phyloP scores from a whole-genome alignment of 2,113 vertebrate genomes.

The Chiloscyllium plagiosum region DNA sequence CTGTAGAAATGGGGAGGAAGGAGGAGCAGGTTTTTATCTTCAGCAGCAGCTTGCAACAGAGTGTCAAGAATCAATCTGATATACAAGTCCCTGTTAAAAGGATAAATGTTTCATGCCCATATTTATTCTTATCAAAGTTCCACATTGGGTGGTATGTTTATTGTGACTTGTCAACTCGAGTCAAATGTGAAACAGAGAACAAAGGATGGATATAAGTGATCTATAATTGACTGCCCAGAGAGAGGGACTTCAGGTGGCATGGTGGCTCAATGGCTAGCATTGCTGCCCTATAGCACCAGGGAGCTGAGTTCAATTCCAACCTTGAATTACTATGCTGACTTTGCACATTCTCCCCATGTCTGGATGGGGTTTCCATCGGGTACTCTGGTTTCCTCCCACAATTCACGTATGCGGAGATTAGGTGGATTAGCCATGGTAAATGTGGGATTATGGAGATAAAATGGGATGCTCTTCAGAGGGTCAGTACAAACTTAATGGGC shows the following conservation, averaged over 20 bases:
- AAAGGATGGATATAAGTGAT: neutral
- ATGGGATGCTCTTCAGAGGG: too few species aligned
- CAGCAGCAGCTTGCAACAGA: neutral
- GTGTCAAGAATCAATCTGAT: conserved; percentile 6
- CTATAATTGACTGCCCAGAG: neutral
- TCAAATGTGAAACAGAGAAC: neutral
- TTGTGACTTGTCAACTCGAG: neutral
- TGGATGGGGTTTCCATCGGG: too few species aligned
- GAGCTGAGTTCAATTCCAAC: too few species aligned
- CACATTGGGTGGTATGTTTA: conserved; percentile 1
- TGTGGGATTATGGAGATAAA: too few species aligned
- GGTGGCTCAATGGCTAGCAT: too few species aligned
- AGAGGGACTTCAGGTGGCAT: neutral
- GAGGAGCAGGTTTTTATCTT: neutral
- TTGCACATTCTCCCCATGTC: too few species aligned
- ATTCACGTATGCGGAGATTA: too few species aligned
- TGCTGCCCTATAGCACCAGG: too few species aligned
- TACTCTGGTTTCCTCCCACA: too few species aligned
- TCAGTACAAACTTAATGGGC: too few species aligned
- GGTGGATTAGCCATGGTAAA: too few species aligned
- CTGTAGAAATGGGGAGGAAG: neutral
- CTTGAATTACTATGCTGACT: too few species aligned
- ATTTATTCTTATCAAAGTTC: neutral
- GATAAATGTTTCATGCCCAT: neutral
- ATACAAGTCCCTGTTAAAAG: neutral